Percentiles rank a stretch among this genome's conserved stretches.
These are phyloP conservation scores for Oceanodroma tethys DNA, from an alignment of 2,113 vertebrate species.

Conservation along the genomic window DNA sequence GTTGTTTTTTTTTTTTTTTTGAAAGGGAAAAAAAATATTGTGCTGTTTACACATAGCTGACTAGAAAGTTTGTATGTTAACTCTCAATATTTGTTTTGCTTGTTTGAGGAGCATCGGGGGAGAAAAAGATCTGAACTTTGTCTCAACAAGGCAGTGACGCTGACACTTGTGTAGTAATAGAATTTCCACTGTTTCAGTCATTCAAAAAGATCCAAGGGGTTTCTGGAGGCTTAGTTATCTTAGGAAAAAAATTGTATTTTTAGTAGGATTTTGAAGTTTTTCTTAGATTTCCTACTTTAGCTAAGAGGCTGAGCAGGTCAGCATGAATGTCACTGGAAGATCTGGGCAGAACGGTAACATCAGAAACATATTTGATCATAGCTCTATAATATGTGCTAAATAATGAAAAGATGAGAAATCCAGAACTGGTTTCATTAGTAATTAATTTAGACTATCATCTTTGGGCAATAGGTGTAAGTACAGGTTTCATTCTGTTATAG, in stretches of 20 bases:
- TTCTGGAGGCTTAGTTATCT: background rate
- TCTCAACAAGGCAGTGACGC: background rate
- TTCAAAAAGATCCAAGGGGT: background rate
- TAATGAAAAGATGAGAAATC: background rate
- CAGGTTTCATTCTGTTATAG: background rate
- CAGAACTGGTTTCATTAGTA: background rate
- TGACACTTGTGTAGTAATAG: too few species aligned
- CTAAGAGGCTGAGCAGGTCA: background rate
- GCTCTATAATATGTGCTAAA: background rate
- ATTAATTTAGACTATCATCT: background rate
- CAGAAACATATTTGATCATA: background rate
- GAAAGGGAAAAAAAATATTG: background rate
- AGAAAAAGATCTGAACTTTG: background rate
- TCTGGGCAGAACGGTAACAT: background rate
- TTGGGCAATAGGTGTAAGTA: background rate
- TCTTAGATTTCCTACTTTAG: background rate
- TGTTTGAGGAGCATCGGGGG: background rate
- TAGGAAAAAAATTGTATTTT: background rate
- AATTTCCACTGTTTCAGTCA: background rate
- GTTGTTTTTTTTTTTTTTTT: too few species aligned
- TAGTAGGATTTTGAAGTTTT: background rate
- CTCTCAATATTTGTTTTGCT: background rate
- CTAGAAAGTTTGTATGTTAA: background rate
- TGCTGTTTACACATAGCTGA: accelerated
- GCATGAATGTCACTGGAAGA: background rate